Base-by-base conservation (phyloP, 2,113 vertebrate species). In the Siniperca knerii region DNA sequence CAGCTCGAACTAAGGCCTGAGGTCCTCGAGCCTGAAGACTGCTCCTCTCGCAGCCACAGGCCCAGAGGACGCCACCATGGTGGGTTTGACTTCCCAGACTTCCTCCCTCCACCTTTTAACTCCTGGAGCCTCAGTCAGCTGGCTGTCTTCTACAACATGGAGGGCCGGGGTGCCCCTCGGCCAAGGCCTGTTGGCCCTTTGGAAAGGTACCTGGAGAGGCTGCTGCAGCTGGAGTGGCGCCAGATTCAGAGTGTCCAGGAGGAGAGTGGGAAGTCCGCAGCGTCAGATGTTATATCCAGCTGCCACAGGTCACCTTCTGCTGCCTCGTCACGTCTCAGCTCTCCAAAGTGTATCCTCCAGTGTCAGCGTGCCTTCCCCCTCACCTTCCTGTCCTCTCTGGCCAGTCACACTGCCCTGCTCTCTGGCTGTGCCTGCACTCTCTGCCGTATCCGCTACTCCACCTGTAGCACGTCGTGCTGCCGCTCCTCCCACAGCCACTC, bases 81-180 rank as follows among this genome's bases (percentile, higher is more conserved):
- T 0, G 80, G 89, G 0, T 95, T 94, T 78, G 84, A 86, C 55
- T 99, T 97, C 79, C 96, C 97, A 0, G 97, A 99, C 76, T 97
- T 97, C 87, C 96, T 99, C 4, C 98, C 98, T 0, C 95, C 97
- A 0, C 98, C 98, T 0, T 99, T 97, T 68, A 97, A 96, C 89
- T 95, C 97, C 0, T 99, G 98, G 98, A 96, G 96, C 89, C 89
- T 99, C 57, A 92, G 89, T 55, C 96, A 97, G 13, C 92, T 98
- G 88, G 96, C 97, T 0, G 2, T 90, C 44, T 95, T 96, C 7
- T 93, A 95, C 46, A 95, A 97, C 12, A 89, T 90, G 0, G 97
- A 98, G 23, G 92, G 90, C 40, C 93, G 58, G 18, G 37, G 64
- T 0, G 89, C 92, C 0, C 90, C 94, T 0, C 83, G 82, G 1